phyloP scores from a whole-genome alignment of 2,113 vertebrate species.

The Stercorarius parasiticus region DNA sequence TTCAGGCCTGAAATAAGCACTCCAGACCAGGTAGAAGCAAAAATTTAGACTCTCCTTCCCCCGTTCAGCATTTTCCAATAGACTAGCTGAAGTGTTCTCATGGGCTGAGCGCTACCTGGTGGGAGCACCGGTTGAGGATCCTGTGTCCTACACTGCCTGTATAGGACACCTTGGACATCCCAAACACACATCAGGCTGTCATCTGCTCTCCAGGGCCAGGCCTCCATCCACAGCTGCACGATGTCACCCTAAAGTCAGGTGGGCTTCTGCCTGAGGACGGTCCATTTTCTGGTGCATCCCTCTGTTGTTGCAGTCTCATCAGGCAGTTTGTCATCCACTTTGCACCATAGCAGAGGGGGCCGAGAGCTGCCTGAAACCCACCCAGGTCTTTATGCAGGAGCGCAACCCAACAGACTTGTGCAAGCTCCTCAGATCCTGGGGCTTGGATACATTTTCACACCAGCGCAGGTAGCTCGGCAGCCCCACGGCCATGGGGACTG shows the following conservation, averaged over 20 bases:
- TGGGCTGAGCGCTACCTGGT: not conserved
- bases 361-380: not conserved
- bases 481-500: accelerated
- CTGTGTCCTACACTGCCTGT: not conserved
- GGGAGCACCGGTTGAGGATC: not conserved
- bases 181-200: not conserved
- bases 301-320: accelerated
- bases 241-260: not conserved
- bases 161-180: not conserved
- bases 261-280: not conserved
- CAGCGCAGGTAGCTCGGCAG: accelerated
- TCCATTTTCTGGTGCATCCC: not conserved
- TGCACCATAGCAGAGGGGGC: not conserved
- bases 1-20: not conserved
- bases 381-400: accelerated
- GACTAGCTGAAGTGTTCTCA: not conserved
- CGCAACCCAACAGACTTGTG: not conserved
- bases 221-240: not conserved
- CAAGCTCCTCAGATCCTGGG: not conserved
- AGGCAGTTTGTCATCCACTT: accelerated
- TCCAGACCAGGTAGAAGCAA: not conserved
- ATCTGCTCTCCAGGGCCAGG: accelerated
- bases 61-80: not conserved
- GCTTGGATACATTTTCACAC: not conserved
- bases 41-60: not conserved